Evolutionary conservation across 2,888 invertebrate species (phyloP), one percentile per base, ranked within the genome.

Genomic region (Cryptops parisi): DNA sequence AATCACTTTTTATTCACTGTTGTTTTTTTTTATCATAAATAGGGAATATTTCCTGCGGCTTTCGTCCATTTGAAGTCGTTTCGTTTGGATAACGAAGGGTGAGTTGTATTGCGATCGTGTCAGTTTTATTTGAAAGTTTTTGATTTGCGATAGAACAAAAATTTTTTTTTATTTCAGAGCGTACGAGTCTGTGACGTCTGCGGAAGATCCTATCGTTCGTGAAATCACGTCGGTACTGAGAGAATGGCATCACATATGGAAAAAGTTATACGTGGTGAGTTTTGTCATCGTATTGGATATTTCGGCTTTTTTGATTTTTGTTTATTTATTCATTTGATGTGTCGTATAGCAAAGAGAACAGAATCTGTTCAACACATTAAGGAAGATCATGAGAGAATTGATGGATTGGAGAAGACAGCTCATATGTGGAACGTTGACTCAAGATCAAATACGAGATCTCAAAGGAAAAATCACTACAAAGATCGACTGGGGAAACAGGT

Each of bases 401-500:
- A 74, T 91, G 60, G 84, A 85, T 67, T 85, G 87, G 71, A 74
- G 93, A 40, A 75, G 87, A 46, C 84, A 88, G 61, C 75, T 94
- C 21, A 74, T 93, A 21, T 82, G 84, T 12, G 88, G 89, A 4
- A 90, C 90, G 0, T 73, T 93, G 54, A 93, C 94, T 0, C 86
- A 86, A 65, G 91, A 91, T 65, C 91, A 93, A 70, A 87, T 85
- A 1, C 73, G 82, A 56, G 90, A 91, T 59, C 69, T 91, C 55
- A 82, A 89, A 66, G 73, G 86, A 64, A 82, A 84, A 66, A 85
- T 91, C 54, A 88, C 88, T 60, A 82, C 83, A 54, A 89, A 89
- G 72, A 85, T 94, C 52, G 93, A 94, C 72, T 93, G 91, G 91
- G 93, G 93, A 51, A 93, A 93, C 74, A 79, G 87, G 90, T 91